Base-by-base conservation (phyloP, 2,888 invertebrate species). In the Drosophila mettleri region DNA sequence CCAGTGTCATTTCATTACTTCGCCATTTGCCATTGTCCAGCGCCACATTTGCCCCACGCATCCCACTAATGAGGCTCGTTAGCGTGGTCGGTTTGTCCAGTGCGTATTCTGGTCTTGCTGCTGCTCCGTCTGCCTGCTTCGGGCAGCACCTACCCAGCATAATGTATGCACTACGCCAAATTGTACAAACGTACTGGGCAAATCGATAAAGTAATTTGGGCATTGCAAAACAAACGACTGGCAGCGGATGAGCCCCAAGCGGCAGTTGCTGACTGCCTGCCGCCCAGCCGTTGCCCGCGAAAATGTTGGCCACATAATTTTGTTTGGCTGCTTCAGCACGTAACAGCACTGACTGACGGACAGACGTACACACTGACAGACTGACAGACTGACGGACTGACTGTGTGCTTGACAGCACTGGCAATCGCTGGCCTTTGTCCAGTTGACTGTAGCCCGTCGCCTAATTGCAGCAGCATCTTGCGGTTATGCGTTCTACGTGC, bases 31-130 rank as follows among this genome's bases (percentile, higher is more conserved):
- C 55, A 43, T 49, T 24, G 31, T 12, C 46, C 66, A 41, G 54
- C 45, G 55, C 60, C 74, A 65, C 75, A 73, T 69, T 69, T 60
- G 70, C 78, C 73, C 84, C 73, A 77, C 74, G 85, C 80, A 76
- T 84, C 80, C 80, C 87, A 85, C 87, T 86, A 86, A 86, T 86
- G 87, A 86, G 85, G 76, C 85, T 87, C 85, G 85, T 86, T 86
- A 85, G 82, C 78, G 82, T 74, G 86, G 77, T 77, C 69, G 71
- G 58, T 55, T 46, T 63, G 62, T 68, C 69, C 79, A 73, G 59
- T 39, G 33, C 48, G 48, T 27, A 38, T 14, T 51, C 38, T 31
- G 36, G 4, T 52, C 8, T 38, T 7, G 41, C 27, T 34, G 5
- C 12, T 16, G 10, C 36, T 1, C 52, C 58, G 29, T n/a, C n/a